Percentiles rank a stretch among this genome's conserved stretches.
Conservation (phyloP, 2,888 invertebrate genomes). For the Spodoptera littoralis region DNA sequence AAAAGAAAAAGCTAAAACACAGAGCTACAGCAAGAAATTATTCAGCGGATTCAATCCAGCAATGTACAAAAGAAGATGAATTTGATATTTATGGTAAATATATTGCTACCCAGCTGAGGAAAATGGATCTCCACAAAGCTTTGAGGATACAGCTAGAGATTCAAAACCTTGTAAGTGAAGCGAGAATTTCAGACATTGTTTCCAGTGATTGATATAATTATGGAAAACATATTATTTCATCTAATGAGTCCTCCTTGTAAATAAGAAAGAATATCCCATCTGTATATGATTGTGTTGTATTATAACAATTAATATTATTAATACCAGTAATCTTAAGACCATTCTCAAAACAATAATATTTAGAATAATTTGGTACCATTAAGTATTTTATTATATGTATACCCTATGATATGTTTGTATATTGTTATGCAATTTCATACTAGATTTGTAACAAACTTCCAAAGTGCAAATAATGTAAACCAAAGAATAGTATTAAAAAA, state of each 20-base stretch:
- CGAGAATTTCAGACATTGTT: constrained; percentile 68
- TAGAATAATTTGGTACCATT: background rate
- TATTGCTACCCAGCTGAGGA: constrained; percentile 75
- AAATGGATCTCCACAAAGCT: constrained; percentile 72
- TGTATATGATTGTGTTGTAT: constrained; percentile 22
- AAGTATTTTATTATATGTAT: constrained; percentile 5
- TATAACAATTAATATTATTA: background rate
- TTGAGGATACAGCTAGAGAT: constrained; percentile 73
- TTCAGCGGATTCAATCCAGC: constrained; percentile 54
- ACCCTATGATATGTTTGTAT: background rate
- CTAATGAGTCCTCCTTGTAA: background rate
- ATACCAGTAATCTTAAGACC: no score
- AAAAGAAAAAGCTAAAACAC: constrained; percentile 72
- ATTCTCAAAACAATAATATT: no score
- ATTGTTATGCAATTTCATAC: constrained; percentile 27
- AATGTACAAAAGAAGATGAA: constrained; percentile 70
- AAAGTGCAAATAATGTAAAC: constrained; percentile 37
- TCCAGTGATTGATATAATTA: constrained; percentile 48
- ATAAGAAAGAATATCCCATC: constrained; percentile 4
- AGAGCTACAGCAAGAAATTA: constrained; percentile 57
- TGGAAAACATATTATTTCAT: background rate
- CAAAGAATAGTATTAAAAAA: constrained; percentile 30
- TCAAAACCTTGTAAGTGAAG: constrained; percentile 74
- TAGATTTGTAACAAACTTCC: constrained; percentile 13
- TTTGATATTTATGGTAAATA: constrained; percentile 80